Percentiles rank a stretch among this genome's conserved stretches.
Evolutionary conservation across 2,113 vertebrate genomes (phyloP).

Genomic region (Tachuris rubrigastra): DNA sequence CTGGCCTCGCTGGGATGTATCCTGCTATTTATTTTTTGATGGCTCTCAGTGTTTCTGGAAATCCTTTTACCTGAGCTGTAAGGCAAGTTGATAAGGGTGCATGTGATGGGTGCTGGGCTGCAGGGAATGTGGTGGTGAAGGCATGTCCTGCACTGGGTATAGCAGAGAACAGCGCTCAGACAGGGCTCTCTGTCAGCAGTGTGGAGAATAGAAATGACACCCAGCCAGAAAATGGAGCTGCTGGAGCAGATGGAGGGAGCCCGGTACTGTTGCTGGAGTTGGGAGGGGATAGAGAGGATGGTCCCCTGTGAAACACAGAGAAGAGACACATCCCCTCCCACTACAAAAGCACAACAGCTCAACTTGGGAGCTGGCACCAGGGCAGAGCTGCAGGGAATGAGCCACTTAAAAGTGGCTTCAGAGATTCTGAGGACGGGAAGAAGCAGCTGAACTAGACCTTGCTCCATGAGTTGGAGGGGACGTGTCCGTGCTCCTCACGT

Average conservation of each 20-base stretch:
- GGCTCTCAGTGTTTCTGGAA: neutral
- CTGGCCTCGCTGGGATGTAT: fast-evolving
- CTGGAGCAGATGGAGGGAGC: slow-evolving; percentile 7
- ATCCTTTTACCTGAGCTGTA: neutral
- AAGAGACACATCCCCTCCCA: neutral
- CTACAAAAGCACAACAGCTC: neutral
- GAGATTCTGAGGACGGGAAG: neutral
- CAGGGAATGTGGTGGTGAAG: neutral
- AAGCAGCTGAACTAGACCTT: neutral
- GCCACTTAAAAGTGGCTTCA: neutral
- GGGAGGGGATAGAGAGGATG: neutral
- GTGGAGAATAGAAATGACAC: slow-evolving; percentile 72
- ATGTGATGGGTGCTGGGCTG: neutral
- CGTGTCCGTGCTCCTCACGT: neutral
- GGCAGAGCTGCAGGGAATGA: neutral
- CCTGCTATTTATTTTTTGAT: neutral
- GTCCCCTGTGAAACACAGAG: neutral
- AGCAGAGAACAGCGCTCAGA: neutral
- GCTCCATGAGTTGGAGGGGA: fast-evolving
- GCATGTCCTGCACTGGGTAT: neutral
- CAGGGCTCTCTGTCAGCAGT: slow-evolving; percentile 51
- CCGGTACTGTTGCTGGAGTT: neutral
- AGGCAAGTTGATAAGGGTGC: neutral
- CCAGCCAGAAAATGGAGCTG: neutral
- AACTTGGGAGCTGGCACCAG: neutral